Conservation (phyloP, 1,140 invertebrate species). For the Arctopsyche grandis region DNA sequence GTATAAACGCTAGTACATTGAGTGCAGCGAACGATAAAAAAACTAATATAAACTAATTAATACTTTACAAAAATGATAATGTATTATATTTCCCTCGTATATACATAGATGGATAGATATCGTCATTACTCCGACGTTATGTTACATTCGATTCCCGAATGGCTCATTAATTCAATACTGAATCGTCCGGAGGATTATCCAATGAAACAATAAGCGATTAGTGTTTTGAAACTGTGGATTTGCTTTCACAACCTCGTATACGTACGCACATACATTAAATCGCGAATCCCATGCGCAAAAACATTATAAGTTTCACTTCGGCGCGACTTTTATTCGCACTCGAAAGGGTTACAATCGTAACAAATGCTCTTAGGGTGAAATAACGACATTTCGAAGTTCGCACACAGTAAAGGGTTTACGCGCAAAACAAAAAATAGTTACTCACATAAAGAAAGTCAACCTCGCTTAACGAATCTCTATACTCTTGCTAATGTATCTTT, state of each 20-base stretch:
- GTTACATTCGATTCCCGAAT: neutral
- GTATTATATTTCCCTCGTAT: too few relatives aligned
- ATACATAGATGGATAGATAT: too few relatives aligned
- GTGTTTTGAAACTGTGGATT: neutral
- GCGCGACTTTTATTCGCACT: too few relatives aligned
- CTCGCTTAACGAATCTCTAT: neutral
- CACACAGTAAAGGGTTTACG: neutral
- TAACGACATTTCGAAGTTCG: neutral
- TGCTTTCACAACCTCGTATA: too few relatives aligned
- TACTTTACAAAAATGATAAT: too few relatives aligned
- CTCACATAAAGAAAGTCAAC: neutral
- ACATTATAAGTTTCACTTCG: too few relatives aligned
- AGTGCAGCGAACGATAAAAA: too few relatives aligned
- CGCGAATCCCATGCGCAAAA: neutral
- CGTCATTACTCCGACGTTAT: neutral
- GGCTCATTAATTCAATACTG: constrained; percentile 15
- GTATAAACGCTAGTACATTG: too few relatives aligned
- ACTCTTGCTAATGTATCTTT: neutral
- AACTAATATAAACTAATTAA: too few relatives aligned
- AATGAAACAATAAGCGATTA: constrained; percentile 16
- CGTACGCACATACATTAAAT: too few relatives aligned
- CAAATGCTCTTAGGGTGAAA: neutral
- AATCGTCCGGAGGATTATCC: neutral
- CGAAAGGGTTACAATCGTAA: neutral
- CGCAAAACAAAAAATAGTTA: neutral